These are phyloP conservation scores for Luperina nickerlii DNA, from an alignment of 2,888 invertebrate genomes.

Conservation along the genomic window DNA sequence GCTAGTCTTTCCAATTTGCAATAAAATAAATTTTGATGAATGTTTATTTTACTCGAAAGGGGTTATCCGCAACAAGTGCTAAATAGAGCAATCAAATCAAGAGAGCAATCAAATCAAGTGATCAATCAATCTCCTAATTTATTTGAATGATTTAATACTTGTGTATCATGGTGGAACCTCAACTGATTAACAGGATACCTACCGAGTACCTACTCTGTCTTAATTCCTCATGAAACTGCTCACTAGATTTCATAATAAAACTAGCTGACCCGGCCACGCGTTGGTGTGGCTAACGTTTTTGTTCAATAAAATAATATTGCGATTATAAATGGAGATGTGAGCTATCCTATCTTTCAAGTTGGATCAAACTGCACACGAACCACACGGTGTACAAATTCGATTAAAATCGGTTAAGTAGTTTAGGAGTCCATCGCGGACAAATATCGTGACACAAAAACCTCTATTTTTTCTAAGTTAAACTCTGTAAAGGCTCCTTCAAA, in stretches of 20 bases:
- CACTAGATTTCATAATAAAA: not conserved
- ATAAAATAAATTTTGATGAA: slow-evolving; percentile 38
- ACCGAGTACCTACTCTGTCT: not conserved
- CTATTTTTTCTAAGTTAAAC: too few species aligned
- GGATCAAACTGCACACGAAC: too few species aligned
- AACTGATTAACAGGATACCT: slow-evolving; percentile 15
- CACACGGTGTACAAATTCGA: too few species aligned
- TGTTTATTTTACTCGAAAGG: slow-evolving; percentile 28
- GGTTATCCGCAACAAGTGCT: slow-evolving; percentile 39
- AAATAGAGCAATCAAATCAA: not conserved
- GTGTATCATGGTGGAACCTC: slow-evolving; percentile 14
- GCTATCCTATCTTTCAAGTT: too few species aligned
- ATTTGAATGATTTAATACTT: slow-evolving; percentile 44
- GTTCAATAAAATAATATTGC: too few species aligned
- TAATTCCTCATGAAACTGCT: not conserved
- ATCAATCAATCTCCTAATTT: slow-evolving; percentile 39
- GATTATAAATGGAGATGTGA: too few species aligned
- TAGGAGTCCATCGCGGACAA: too few species aligned
- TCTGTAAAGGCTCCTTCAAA: too few species aligned
- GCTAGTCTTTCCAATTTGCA: not conserved
- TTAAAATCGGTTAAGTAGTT: too few species aligned
- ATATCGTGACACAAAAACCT: too few species aligned
- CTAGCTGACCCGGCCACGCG: too few species aligned
- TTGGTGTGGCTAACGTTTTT: too few species aligned
- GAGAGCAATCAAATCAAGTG: slow-evolving; percentile 24